Base-by-base conservation (phyloP, 1,140 invertebrate genomes). In the Saccostrea echinata region DNA sequence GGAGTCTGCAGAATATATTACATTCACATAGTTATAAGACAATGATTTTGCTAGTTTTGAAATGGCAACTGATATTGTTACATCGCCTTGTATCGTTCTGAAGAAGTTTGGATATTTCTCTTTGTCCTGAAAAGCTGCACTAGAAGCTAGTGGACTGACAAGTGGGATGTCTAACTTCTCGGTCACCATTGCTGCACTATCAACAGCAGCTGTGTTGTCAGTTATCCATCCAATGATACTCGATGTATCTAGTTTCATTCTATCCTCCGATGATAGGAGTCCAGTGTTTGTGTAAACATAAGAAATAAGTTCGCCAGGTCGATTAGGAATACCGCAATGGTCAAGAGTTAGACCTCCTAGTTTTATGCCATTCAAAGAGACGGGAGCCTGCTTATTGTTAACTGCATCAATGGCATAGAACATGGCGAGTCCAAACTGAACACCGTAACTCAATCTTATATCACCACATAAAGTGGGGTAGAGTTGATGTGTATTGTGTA, bases 401-500 rank as follows among this genome's bases (percentile, higher is more conserved):
- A 98, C 97, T 64, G 95, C 94, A 91, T 97, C 96, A 3, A 98
- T 94, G 3, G 97, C 97, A 94, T 97, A 98, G 0, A 97, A 94
- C 97, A 97, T 97, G 0, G 97, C 97, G 93, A 97, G 97, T 30
- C 97, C 94, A 24, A 97, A 96, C 93, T 98, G 94, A 6, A 97
- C 90, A 0, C 93, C 94, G 88, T 93, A 90, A 2, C 68, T 82
- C 27, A 88, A 96, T 13, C 97, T 97, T 52, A 92, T 57, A 30
- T 61, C 84, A 12, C 90, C 91, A 85, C 93, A 94, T 4, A 91
- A 84, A 68, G 90, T 93, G 0, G 92, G 91, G 43, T 86, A 86
- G n/a, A 52, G 57, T 13, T 84, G 61, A 1, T 91, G 89, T 11
- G 90, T 76, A 64, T 89, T 87, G 71, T 91, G 91, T 33, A 91